These are phyloP conservation scores for Decapterus maruadsi DNA, from an alignment of 2,797 vertebrate genomes.

Conservation along the genomic window DNA sequence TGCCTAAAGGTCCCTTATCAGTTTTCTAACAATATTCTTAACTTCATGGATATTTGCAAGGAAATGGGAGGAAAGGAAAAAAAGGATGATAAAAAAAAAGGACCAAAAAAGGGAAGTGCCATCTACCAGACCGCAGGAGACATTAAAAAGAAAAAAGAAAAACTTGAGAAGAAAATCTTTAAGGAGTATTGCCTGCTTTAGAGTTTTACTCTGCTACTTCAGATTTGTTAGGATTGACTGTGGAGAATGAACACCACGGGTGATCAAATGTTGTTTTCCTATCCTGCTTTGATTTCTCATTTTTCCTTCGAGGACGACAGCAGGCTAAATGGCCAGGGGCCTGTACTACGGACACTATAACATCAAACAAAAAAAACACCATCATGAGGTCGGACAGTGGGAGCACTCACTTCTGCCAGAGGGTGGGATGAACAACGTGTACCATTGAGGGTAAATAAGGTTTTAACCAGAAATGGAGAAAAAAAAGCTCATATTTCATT, in stretches of 20 bases:
- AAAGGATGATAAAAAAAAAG: conserved; percentile 45
- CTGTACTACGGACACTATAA: conserved; percentile 21
- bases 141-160: conserved; percentile 10
- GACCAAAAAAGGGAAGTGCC: conserved; percentile 42
- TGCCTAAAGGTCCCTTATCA: conserved; percentile 65
- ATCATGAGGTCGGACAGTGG: conserved; percentile 24
- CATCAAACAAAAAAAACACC: conserved; percentile 42
- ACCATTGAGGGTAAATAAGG: background rate
- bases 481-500: background rate
- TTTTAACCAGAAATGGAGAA: conserved; percentile 3
- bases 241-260: conserved; percentile 18
- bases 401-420: conserved; percentile 6
- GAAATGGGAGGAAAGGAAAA: conserved; percentile 27
- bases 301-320: conserved; percentile 38
- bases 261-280: conserved; percentile 38
- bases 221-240: conserved; percentile 43
- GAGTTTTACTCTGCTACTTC: conserved; percentile 36
- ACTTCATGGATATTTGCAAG: conserved; percentile 65
- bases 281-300: conserved; percentile 44
- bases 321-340: conserved; percentile 19
- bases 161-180: background rate
- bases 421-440: conserved; percentile 3
- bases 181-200: conserved; percentile 7
- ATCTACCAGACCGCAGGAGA: conserved; percentile 9
- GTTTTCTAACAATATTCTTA: conserved; percentile 57